phyloP scores from a whole-genome alignment of 2,888 invertebrate genomes.

The Plebejus melissa region DNA sequence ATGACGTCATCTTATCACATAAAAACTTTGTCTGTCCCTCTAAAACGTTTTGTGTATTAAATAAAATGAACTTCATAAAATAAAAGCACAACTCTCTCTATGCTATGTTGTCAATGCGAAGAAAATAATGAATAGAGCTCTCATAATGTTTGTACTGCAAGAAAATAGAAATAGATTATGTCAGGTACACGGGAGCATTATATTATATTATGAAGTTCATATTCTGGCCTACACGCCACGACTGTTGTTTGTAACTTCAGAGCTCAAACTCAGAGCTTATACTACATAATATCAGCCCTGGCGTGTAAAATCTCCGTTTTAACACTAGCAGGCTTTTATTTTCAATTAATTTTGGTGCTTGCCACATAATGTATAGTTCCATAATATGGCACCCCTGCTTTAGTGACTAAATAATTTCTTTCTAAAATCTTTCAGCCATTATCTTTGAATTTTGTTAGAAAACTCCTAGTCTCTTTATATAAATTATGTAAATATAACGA shows the following conservation, averaged over 20 bases:
- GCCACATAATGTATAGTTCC: background rate
- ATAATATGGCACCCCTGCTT: background rate
- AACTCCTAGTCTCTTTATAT: background rate
- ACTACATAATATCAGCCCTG: background rate
- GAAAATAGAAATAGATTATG: too few relatives aligned
- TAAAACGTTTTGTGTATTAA: background rate
- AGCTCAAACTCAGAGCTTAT: too few relatives aligned
- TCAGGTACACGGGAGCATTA: too few relatives aligned
- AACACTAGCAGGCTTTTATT: background rate
- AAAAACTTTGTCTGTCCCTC: background rate
- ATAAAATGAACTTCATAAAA: background rate
- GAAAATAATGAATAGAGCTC: background rate
- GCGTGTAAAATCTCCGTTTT: background rate
- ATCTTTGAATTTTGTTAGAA: background rate
- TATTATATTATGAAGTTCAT: too few relatives aligned
- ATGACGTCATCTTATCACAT: background rate
- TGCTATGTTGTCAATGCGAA: too few relatives aligned
- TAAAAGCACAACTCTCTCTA: background rate
- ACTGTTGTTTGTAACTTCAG: too few relatives aligned
- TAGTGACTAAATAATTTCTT: background rate
- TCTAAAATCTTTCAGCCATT: background rate
- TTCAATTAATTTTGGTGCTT: constrained; percentile 6
- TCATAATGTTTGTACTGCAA: too few relatives aligned
- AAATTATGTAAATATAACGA: background rate
- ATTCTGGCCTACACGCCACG: too few relatives aligned